Evolutionary conservation across 2,113 vertebrate species (phyloP).

Genomic region (Addax nasomaculatus): DNA sequence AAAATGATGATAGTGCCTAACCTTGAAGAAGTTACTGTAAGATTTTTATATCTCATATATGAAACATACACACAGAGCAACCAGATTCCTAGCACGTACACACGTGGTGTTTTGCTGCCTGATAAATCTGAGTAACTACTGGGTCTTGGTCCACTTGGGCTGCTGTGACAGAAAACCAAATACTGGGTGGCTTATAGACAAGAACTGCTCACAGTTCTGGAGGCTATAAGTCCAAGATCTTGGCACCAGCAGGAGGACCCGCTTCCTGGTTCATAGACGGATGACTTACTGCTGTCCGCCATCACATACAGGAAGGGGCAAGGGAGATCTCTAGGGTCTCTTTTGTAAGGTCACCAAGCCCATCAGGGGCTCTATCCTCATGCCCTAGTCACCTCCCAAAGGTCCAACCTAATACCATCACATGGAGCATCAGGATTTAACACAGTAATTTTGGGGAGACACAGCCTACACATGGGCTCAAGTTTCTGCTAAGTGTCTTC

Average conservation of each 20-base stretch:
- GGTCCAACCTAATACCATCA: background rate
- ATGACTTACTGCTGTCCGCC: background rate
- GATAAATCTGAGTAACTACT: background rate
- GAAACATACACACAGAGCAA: background rate
- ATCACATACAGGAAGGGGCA: background rate
- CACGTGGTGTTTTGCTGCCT: background rate
- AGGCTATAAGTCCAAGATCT: background rate
- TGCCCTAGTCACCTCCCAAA: background rate
- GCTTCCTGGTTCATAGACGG: background rate
- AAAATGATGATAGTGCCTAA: background rate
- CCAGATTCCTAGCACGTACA: background rate
- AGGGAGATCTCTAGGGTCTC: background rate
- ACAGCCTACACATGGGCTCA: background rate
- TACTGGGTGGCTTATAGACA: background rate
- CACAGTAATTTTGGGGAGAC: background rate
- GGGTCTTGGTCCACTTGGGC: background rate
- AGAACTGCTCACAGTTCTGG: background rate
- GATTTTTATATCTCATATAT: background rate
- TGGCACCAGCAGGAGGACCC: background rate
- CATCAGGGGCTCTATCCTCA: background rate
- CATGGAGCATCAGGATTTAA: background rate
- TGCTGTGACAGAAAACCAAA: background rate
- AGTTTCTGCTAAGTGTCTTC: background rate
- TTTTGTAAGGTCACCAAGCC: background rate
- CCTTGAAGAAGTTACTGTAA: too few relatives aligned